Percentiles rank a stretch among this genome's conserved stretches.
phyloP scores from a whole-genome alignment of 2,113 vertebrate genomes.

The Silurus asotus region DNA sequence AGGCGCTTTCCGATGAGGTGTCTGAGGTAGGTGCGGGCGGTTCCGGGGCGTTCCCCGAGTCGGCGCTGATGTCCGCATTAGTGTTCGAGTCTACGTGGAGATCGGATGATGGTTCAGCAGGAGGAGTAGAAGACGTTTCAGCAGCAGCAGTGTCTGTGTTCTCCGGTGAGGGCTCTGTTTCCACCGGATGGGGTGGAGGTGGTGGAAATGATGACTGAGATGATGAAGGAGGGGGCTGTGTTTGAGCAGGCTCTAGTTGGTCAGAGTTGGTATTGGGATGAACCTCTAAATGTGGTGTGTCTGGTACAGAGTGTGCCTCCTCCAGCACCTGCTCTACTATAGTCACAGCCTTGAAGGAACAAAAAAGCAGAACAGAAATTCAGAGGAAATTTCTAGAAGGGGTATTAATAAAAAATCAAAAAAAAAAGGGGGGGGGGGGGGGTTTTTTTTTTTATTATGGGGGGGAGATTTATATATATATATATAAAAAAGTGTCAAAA shows the following conservation, averaged over 20 bases:
- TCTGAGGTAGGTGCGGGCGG: slow-evolving; percentile 90
- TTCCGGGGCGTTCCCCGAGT: slow-evolving; percentile 59
- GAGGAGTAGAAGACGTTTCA: slow-evolving; percentile 8
- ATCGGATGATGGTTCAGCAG: slow-evolving; percentile 56
- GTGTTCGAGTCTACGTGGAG: slow-evolving; percentile 38
- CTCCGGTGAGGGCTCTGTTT: slow-evolving; percentile 61
- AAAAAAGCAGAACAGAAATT: neutral
- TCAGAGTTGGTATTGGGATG: slow-evolving; percentile 54
- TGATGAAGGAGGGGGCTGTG: slow-evolving; percentile 41
- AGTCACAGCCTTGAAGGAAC: slow-evolving; percentile 67
- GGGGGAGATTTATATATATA: no score
- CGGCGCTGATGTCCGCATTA: slow-evolving; percentile 25
- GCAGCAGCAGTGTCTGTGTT: slow-evolving; percentile 60
- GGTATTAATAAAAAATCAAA: neutral
- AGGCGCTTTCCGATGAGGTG: slow-evolving; percentile 69
- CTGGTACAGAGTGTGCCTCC: slow-evolving; percentile 57
- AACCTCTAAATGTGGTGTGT: slow-evolving; percentile 52
- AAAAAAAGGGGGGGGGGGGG: neutral
- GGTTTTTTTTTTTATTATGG: no score
- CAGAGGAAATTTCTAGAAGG: no score
- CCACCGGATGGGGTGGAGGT: slow-evolving; percentile 53
- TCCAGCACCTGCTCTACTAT: slow-evolving; percentile 65
- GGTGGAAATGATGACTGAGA: slow-evolving; percentile 44
- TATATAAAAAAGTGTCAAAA: neutral
- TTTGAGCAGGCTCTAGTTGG: slow-evolving; percentile 43